Evolutionary conservation across 2,888 invertebrate species (phyloP).

Genomic region (Tupiocoris notatus): DNA sequence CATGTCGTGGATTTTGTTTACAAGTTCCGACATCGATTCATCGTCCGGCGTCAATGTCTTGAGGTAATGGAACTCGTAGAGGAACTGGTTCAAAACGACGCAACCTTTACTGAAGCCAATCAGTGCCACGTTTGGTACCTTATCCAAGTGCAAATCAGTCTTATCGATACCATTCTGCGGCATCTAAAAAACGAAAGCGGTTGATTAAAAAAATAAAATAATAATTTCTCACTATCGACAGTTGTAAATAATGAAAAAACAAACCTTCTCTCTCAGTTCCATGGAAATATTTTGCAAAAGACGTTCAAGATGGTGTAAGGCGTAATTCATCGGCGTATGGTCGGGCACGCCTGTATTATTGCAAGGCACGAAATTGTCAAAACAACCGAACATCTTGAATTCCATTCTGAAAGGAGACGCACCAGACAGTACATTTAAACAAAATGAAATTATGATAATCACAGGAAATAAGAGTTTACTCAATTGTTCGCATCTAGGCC

Average conservation of each 20-base stretch:
- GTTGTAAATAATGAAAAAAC: not conserved
- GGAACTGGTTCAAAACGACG: conserved; percentile 86
- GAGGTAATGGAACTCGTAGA: conserved; percentile 78
- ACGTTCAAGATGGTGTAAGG: conserved; percentile 69
- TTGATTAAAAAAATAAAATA: not conserved
- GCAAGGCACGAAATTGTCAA: conserved; percentile 82
- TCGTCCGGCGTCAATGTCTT: conserved; percentile 66
- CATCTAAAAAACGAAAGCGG: conserved; percentile 16
- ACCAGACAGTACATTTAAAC: no score
- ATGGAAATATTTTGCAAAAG: conserved; percentile 53
- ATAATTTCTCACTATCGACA: not conserved
- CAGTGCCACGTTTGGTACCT: conserved; percentile 53
- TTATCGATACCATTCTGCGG: conserved; percentile 38
- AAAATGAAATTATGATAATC: no score
- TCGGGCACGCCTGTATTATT: conserved; percentile 79
- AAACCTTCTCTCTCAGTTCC: conserved; percentile 31
- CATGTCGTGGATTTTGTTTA: conserved; percentile 70
- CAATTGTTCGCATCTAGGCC: conserved; percentile 21
- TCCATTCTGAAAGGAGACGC: conserved; percentile 64
- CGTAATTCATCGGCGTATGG: conserved; percentile 70
- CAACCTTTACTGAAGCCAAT: conserved; percentile 92
- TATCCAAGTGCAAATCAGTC: conserved; percentile 34
- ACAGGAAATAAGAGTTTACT: no score
- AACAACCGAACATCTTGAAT: conserved; percentile 80
- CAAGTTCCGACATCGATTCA: conserved; percentile 62